Evolutionary conservation across 2,113 vertebrate genomes (phyloP).

Genomic region (Colistium nudipinnis): DNA sequence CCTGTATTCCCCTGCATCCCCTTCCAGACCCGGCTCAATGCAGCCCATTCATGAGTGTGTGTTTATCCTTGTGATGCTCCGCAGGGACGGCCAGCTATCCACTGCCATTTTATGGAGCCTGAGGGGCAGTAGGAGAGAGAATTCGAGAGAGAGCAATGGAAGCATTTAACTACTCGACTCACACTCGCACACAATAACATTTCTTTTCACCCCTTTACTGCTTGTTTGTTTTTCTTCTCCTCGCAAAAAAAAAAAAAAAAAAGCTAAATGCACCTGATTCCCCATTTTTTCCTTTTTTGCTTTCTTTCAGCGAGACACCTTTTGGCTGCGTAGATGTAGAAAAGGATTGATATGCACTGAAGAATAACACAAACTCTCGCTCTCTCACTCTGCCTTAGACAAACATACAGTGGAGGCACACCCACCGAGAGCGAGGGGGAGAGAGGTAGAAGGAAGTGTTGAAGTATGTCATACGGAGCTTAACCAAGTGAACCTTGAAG

Average conservation of each 20-base stretch:
- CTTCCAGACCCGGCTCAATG: conserved; percentile 68
- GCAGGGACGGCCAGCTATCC: conserved; percentile 70
- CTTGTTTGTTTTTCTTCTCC: conserved; percentile 47
- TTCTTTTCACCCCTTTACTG: conserved; percentile 80
- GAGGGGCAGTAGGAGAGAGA: conserved; percentile 40
- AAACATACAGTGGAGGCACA: conserved; percentile 69
- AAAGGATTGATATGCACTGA: conserved; percentile 58
- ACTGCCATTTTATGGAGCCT: conserved; percentile 68
- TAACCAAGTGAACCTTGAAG: conserved; percentile 76
- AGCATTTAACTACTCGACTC: conserved; percentile 61
- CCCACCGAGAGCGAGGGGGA: conserved; percentile 52
- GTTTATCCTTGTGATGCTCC: conserved; percentile 77
- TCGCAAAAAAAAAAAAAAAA: conserved; percentile 41
- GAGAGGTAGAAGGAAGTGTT: conserved; percentile 65
- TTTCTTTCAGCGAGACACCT: conserved; percentile 30
- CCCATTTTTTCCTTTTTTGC: conserved; percentile 38
- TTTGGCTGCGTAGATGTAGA: conserved; percentile 36
- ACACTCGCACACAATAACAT: conserved; percentile 63
- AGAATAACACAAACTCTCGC: conserved; percentile 73
- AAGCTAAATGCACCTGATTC: conserved; percentile 40
- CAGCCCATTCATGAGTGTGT: conserved; percentile 75
- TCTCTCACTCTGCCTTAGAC: conserved; percentile 72
- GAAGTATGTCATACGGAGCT: conserved; percentile 74
- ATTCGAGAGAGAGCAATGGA: conserved; percentile 45
- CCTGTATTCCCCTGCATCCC: conserved; percentile 78